phyloP scores from a whole-genome alignment of 2,797 vertebrate genomes.

The Anableps anableps region DNA sequence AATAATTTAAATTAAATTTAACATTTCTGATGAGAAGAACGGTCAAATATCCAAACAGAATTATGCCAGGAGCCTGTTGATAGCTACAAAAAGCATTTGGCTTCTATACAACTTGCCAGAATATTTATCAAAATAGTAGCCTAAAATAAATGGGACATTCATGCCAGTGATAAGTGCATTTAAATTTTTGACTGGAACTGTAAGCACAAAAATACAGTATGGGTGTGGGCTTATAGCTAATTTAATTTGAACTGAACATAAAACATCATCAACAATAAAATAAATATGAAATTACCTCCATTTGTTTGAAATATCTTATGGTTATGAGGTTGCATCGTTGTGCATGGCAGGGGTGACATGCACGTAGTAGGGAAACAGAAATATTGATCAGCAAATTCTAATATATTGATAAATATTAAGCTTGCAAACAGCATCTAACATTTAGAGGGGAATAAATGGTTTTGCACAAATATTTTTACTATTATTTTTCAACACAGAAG shows the following conservation, averaged over 20 bases:
- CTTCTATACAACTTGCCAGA: neutral
- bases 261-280: neutral
- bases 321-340: neutral
- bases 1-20: no score
- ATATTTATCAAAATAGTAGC: neutral
- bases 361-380: neutral
- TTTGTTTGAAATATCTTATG: neutral
- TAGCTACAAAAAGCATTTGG: no score
- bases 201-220: neutral
- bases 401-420: neutral
- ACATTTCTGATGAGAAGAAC: no score
- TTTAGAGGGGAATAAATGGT: neutral
- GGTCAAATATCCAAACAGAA: no score
- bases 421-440: neutral
- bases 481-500: neutral
- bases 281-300: neutral
- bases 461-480: neutral
- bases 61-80: no score
- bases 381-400: neutral
- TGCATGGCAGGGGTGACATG: neutral
- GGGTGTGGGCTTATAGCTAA: neutral
- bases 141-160: neutral
- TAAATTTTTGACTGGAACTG: neutral
- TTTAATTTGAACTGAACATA: neutral
- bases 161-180: neutral